Evolutionary conservation across 2,113 vertebrate genomes (phyloP), one percentile per base, ranked within the genome.

Genomic region (Ictalurus furcatus): DNA sequence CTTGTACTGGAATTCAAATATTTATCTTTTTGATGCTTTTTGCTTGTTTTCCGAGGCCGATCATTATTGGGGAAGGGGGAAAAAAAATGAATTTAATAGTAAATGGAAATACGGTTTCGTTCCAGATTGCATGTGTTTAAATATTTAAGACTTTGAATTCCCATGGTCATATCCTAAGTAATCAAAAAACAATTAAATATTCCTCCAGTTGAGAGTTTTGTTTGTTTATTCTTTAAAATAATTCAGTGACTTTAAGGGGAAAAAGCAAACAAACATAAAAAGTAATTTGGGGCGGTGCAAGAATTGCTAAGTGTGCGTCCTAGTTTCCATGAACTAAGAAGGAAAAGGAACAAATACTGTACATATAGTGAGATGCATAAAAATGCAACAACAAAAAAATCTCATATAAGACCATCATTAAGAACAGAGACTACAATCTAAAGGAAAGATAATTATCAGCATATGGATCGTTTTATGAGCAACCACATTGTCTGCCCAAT

Each of bases 141-240:
- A 95, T 95, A 95, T 96, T 96, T 95, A 96, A 95, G 94, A 95
- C 93, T 92, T 92, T 91, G 91, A 93, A 96, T 95, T 96, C 95
- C 95, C 96, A 93, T 93, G 94, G 94, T 94, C 93, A 94, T 88
- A 93, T 94, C 93, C 94, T 94, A 95, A 96, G 95, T 96, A 94
- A 96, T 96, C 95, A 95, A 96, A 96, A 96, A 96, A 96, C 95
- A 96, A 96, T 96, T 96, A 96, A 96, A 96, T 95, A 96, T 96
- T 96, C 95, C 95, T 94, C 93, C 92, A 89, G 92, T 94, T 93
- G 93, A 95, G 95, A 96, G 94, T 95, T 96, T 93, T 94, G 94
- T 95, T 95, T 96, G 95, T 96, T 96, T 96, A 93, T 95, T 95
- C 91, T 94, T 67, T 93, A 94, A 95, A 92, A 91, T 89, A 95